Conservation (phyloP, 1,140 invertebrate genomes). For the Aphaenogaster rudis region DNA sequence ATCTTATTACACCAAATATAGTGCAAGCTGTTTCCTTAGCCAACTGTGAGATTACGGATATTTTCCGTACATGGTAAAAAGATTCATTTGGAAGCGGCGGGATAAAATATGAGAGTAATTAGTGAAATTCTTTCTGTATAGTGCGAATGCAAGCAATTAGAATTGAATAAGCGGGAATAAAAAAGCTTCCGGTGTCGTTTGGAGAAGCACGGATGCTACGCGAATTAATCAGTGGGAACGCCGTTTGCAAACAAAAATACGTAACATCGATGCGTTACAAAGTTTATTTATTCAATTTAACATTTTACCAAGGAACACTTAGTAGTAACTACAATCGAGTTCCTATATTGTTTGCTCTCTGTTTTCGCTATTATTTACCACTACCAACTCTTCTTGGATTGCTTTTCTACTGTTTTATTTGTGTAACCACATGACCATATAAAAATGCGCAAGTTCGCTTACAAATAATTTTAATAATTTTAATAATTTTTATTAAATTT, state of each 20-base stretch:
- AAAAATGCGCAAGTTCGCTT: background rate
- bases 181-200: conserved; percentile 42
- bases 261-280: conserved; percentile 6
- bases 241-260: background rate
- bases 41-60: conserved; percentile 12
- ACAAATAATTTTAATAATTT: background rate
- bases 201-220: background rate
- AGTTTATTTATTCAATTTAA: conserved; percentile 39
- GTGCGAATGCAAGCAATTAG: conserved; percentile 49
- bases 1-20: conserved; percentile 16
- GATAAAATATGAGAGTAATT: conserved; percentile 58
- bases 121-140: conserved; percentile 31
- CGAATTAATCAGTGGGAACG: conserved; percentile 33
- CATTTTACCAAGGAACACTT: conserved; percentile 14
- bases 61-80: conserved; percentile 20
- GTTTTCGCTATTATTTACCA: background rate
- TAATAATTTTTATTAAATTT: background rate
- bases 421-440: background rate
- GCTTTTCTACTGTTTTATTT: background rate
- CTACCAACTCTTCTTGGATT: background rate
- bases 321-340: background rate
- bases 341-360: background rate
- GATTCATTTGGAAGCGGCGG: conserved; percentile 30
- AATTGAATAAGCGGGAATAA: conserved; percentile 55
- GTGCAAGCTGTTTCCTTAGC: background rate